Conservation (phyloP, 2,888 invertebrate genomes). For the Selenia dentaria region DNA sequence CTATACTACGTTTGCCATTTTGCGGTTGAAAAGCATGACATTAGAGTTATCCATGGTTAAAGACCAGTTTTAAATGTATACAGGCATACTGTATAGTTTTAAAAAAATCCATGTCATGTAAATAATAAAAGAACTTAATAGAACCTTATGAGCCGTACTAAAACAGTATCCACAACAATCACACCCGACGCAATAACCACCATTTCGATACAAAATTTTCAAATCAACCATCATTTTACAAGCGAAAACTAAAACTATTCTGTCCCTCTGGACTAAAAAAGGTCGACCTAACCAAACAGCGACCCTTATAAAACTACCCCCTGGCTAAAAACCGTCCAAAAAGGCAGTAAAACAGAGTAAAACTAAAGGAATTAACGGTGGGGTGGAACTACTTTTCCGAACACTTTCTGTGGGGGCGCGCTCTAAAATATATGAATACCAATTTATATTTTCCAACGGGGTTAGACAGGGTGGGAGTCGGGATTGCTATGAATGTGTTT, state of each 20-base stretch:
- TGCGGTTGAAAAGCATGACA: too few relatives aligned
- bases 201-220: slow-evolving; percentile 56
- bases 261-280: slow-evolving; percentile 74
- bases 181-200: slow-evolving; percentile 31
- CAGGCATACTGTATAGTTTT: too few relatives aligned
- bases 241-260: slow-evolving; percentile 71
- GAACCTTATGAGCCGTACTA: too few relatives aligned
- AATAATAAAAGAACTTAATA: too few relatives aligned
- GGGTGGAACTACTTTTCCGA: slow-evolving; percentile 80
- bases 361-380: slow-evolving; percentile 81
- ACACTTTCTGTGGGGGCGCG: slow-evolving; percentile 62
- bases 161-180: slow-evolving; percentile 7
- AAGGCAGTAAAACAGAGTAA: slow-evolving; percentile 84
- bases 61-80: too few relatives aligned
- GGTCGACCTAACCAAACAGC: slow-evolving; percentile 82
- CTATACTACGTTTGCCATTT: too few relatives aligned
- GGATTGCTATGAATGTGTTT: neutral
- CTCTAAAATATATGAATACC: slow-evolving; percentile 80
- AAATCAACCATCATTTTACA: slow-evolving; percentile 67
- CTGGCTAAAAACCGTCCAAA: slow-evolving; percentile 77
- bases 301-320: slow-evolving; percentile 78
- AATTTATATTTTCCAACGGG: slow-evolving; percentile 79
- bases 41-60: too few relatives aligned
- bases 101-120: too few relatives aligned
- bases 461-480: slow-evolving; percentile 48